Percentiles rank a stretch among this genome's conserved stretches.
phyloP scores from a whole-genome alignment of 1,140 invertebrate genomes.

The Drosophila bifasciata region DNA sequence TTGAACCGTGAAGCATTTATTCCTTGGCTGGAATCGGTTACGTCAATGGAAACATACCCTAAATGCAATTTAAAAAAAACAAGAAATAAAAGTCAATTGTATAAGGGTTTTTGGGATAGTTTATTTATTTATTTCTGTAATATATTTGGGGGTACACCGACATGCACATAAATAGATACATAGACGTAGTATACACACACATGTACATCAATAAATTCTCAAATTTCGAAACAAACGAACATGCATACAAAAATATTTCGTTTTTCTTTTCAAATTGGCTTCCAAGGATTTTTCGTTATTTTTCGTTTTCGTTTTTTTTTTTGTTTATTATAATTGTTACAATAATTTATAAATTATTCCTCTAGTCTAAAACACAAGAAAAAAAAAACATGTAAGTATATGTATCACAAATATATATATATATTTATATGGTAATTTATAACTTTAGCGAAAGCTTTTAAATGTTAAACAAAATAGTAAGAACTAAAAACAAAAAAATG shows the following conservation, averaged over 20 bases:
- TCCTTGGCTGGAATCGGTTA: too few relatives aligned
- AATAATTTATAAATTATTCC: slow-evolving; percentile 58
- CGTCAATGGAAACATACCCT: too few relatives aligned
- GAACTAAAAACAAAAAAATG: neutral
- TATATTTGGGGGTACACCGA: slow-evolving; percentile 33
- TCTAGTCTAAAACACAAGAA: slow-evolving; percentile 53
- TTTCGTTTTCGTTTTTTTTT: too few relatives aligned
- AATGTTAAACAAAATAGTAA: slow-evolving; percentile 3
- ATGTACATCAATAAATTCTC: slow-evolving; percentile 27
- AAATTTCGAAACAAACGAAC: slow-evolving; percentile 37
- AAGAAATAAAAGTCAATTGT: too few relatives aligned
- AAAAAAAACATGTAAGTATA: slow-evolving; percentile 58
- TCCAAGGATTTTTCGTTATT: slow-evolving; percentile 51
- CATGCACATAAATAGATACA: too few relatives aligned
- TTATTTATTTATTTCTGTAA: slow-evolving; percentile 44
- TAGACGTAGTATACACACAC: slow-evolving; percentile 17
- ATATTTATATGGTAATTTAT: slow-evolving; percentile 35
- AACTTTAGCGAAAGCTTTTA: slow-evolving; percentile 48
- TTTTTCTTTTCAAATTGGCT: slow-evolving; percentile 58
- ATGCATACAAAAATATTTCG: slow-evolving; percentile 59
- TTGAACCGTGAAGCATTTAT: too few relatives aligned
- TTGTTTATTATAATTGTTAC: slow-evolving; percentile 62
- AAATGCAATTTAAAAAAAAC: too few relatives aligned
- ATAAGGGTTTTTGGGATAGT: slow-evolving; percentile 1
- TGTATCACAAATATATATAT: slow-evolving; percentile 72